A percentile compares a stretch with the other conserved stretches of the same genome.
Conservation (phyloP, 2,888 invertebrate genomes). For the Limnephilus auricula region DNA sequence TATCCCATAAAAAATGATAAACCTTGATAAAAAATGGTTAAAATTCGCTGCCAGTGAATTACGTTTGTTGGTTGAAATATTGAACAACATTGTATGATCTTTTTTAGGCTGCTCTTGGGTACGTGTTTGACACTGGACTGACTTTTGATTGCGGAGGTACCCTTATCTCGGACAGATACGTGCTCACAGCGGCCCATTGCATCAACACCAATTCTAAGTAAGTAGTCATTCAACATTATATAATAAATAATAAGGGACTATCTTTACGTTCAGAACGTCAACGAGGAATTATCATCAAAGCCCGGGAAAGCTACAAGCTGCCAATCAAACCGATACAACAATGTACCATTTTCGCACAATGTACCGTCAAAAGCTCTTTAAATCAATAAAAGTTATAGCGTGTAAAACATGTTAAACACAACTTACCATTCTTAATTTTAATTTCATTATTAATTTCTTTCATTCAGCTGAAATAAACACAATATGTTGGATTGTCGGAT, state of each 20-base stretch:
- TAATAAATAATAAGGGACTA: background rate
- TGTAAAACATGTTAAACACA: too few relatives aligned
- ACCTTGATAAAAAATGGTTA: too few relatives aligned
- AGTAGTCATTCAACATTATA: background rate
- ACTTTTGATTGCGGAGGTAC: conserved; percentile 55
- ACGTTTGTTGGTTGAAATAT: background rate
- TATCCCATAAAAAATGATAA: too few relatives aligned
- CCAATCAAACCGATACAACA: background rate
- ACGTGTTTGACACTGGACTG: conserved; percentile 13
- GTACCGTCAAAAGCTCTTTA: too few relatives aligned
- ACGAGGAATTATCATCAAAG: background rate
- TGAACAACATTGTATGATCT: background rate
- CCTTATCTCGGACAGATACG: conserved; percentile 52
- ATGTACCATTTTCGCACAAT: background rate
- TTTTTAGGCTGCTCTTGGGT: conserved; percentile 70
- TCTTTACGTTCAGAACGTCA: background rate
- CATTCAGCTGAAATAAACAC: too few relatives aligned
- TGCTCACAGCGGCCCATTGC: conserved; percentile 59
- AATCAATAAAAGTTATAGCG: too few relatives aligned
- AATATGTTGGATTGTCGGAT: too few relatives aligned
- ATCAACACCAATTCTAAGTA: conserved; percentile 29
- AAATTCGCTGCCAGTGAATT: too few relatives aligned
- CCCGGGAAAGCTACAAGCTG: background rate
- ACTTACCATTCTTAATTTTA: too few relatives aligned
- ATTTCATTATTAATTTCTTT: too few relatives aligned